These are phyloP conservation scores for Bostrychus sinensis DNA, from an alignment of 2,113 vertebrate genomes.

Conservation along the genomic window DNA sequence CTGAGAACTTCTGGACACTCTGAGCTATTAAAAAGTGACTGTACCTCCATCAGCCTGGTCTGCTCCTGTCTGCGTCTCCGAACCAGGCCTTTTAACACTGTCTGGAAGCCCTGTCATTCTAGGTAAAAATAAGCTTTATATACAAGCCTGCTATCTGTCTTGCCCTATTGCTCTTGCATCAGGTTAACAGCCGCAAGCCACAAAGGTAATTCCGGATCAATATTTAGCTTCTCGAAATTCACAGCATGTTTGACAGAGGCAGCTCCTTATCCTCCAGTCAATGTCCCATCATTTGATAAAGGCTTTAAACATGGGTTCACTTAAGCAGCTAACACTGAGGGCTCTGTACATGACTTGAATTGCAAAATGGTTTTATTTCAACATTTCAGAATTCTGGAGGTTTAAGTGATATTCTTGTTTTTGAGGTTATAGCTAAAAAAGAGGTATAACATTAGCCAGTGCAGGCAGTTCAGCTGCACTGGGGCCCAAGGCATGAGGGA, in stretches of 20 bases:
- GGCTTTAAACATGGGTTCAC: too few relatives aligned
- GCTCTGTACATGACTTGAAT: conserved; percentile 8
- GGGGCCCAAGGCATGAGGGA: too few relatives aligned
- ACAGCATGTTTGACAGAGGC: neutral
- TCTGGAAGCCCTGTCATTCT: neutral
- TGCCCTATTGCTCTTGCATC: neutral
- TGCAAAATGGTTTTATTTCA: conserved; percentile 3
- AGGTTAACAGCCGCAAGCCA: conserved; percentile 4
- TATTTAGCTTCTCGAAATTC: conserved; percentile 49
- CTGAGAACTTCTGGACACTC: conserved; percentile 32
- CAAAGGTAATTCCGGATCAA: conserved; percentile 42
- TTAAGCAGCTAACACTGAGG: too few relatives aligned
- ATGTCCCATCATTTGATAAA: conserved; percentile 10
- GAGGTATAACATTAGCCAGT: too few relatives aligned
- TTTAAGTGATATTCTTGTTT: too few relatives aligned
- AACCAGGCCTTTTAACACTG: too few relatives aligned
- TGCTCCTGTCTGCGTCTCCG: neutral
- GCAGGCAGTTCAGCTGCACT: too few relatives aligned
- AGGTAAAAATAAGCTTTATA: conserved; percentile 15
- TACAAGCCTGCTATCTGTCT: neutral
- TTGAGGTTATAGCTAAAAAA: too few relatives aligned
- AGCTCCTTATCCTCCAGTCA: conserved; percentile 13
- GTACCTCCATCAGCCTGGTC: neutral
- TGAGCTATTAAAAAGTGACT: conserved; percentile 21
- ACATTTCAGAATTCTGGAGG: neutral